Base-by-base conservation (phyloP, 2,797 vertebrate species). In the Coreius guichenoti region DNA sequence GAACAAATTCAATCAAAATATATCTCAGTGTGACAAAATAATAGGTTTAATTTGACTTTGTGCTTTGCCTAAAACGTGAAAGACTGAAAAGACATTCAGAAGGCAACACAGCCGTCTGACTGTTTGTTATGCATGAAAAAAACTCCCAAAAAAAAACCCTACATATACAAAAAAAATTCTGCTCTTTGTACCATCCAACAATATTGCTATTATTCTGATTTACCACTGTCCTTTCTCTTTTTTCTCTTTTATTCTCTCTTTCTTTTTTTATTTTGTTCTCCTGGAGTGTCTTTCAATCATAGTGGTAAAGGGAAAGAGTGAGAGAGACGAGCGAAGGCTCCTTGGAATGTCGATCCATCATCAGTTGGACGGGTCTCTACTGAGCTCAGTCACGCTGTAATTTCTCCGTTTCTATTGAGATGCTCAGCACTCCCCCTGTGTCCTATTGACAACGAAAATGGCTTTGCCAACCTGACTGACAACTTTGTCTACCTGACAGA, bases 391-490 rank as follows among this genome's bases (percentile, higher is more conserved):
- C 93, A 93, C 93, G 94, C 94, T 94, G 95, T 95, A 95, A 95
- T 95, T 95, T 95, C 92, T 93, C 81, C 85, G 88, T 86, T 87
- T 94, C 93, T 94, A 94, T 95, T 94, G 94, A 94, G 90, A 93
- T 87, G 91, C 91, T 89, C 91, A 93, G 91, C 92, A 89, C 92
- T 91, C 92, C 92, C 92, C 72, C 90, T 91, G 92, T 83, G 89
- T 94, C 91, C 93, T 92, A 95, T 95, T 95, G 95, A 95, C 93
- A 88, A 92, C 90, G 93, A 93, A 95, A 96, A 96, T 95, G 91
- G 93, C 92, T 95, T 94, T 94, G 92, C 93, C 91, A 89, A 92
- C 91, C 92, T 95, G 94, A 95, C 93, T 96, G 95, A 95, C 95
- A 96, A 94, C 95, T 94, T 94, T 95, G 93, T 95, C 94, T 93